phyloP scores from a whole-genome alignment of 2,888 invertebrate genomes.

The Sipha maydis region DNA sequence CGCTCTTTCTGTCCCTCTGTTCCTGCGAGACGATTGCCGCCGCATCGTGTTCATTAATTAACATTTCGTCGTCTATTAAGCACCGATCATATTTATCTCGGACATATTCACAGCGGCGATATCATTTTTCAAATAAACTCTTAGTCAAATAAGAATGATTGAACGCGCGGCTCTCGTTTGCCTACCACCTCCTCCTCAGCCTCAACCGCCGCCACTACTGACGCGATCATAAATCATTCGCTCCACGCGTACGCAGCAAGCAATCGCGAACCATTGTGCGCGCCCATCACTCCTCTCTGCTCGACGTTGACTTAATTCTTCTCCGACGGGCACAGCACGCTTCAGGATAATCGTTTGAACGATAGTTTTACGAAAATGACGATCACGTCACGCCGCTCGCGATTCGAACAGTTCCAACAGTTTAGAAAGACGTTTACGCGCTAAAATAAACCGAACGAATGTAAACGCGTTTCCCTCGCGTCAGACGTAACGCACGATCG shows the following conservation, averaged over 20 bases:
- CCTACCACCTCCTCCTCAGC: no score
- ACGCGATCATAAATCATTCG: conserved; percentile 19
- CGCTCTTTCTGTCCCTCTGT: neutral
- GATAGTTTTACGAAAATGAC: no score
- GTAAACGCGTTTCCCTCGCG: no score
- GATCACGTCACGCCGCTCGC: no score
- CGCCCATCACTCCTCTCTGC: no score
- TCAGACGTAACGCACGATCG: no score
- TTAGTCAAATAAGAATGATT: conserved; percentile 3
- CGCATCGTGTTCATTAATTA: conserved; percentile 21
- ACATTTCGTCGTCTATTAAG: neutral
- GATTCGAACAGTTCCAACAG: no score
- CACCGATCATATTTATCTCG: conserved; percentile 4
- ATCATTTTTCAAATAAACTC: conserved; percentile 29
- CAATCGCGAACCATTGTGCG: no score
- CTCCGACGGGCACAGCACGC: neutral
- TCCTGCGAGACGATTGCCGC: neutral
- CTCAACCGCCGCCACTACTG: neutral
- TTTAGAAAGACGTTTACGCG: no score
- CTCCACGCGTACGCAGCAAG: neutral
- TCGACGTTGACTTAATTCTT: neutral
- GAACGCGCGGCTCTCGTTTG: neutral
- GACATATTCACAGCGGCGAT: conserved; percentile 3
- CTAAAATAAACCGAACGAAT: no score
- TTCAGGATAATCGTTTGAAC: no score